Evolutionary conservation across 2,888 invertebrate species (phyloP), one percentile per base, ranked within the genome.

Genomic region (Philopedon plagiatum): DNA sequence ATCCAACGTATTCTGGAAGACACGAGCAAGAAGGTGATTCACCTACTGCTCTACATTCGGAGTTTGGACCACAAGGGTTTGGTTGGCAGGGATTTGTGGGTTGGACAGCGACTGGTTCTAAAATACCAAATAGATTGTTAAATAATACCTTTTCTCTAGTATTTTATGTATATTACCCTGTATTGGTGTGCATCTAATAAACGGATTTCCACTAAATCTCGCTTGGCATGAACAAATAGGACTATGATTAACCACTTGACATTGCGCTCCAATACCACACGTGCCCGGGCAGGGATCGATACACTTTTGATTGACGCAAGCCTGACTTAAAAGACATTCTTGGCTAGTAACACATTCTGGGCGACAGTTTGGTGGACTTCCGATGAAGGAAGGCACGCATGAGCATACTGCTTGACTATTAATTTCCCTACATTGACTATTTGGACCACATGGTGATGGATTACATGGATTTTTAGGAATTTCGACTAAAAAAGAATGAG

Each of bases 41-140:
- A 54, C 90, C 90, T 9, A 88, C 85, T 75, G 91, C 88, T 81
- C 90, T 90, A 80, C 94, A 94, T 80, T 92, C 88, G 0, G 94
- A 89, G 82, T 93, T 91, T 0, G 93, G 90, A n/a, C 94, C 95
- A 83, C 95, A 95, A 0, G 94, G 94, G 37, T 92, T 92, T 61
- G 94, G 93, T 64, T 87, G 85, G 80, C 94, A 94, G n/a, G 93
- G 92, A 80, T 93, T 90, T 29, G 87, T 83, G 26, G 86, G 85
- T 61, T 78, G 71, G 19, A 23, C 18, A 77, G 87, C 80, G 69
- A 84, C 77, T 78, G 86, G 85, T 75, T 80, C 80, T 72, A 69
- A n/a, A 60, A 51, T 44, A 13, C n/a, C 9, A 5, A 39, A 13
- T 34, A 21, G n/a, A 41, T 26, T 18, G 5, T 51, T 34, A 15